Evolutionary conservation across 2,888 invertebrate genomes (phyloP), one percentile per base, ranked within the genome.

Genomic region (Xanthorhoe designata): DNA sequence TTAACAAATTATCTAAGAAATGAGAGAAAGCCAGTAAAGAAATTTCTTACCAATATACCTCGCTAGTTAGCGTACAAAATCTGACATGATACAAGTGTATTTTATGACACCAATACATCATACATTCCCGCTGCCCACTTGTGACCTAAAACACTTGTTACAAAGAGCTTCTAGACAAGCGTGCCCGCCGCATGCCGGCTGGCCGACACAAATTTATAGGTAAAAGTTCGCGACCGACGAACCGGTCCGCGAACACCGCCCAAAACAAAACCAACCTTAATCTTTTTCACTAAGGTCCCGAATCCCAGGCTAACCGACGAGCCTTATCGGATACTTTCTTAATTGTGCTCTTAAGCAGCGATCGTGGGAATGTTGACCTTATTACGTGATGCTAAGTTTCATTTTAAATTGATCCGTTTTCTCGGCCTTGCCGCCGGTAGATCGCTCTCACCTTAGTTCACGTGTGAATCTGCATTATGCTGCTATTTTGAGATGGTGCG

Each of bases 191-290:
- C 84, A 83, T 84, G 86, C 86, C 86, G 81, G 82, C 87, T 82
- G 84, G 86, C 87, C 90, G 91, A 90, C 92, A 92, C 90, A 90
- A 93, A 93, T 93, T 93, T 93, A 93, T 93, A 93, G 92, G 93
- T 92, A 92, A 93, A 92, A 93, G 93, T 93, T 93, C 93, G 93
- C 92, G 92, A 91, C 91, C 91, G 86, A 71, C 86, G 80, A 88
- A 92, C 92, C 92, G 90, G 91, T 92, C 82, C 76, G 77, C 78
- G 57, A 67, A 64, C 74, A 49, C 56, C 61, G 13, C 70, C 75
- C 79, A 76, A 73, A 75, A 75, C 82, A 87, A 88, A 82, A 75
- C 58, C 77, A 75, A 78, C 89, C 83, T 76, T 90, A 89, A 75
- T 69, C 69, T 76, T 66, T 52, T 68, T 66, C 35, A 65, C 78